These are phyloP conservation scores for Lycaena phlaeas DNA, from an alignment of 2,888 invertebrate genomes.

Conservation along the genomic window DNA sequence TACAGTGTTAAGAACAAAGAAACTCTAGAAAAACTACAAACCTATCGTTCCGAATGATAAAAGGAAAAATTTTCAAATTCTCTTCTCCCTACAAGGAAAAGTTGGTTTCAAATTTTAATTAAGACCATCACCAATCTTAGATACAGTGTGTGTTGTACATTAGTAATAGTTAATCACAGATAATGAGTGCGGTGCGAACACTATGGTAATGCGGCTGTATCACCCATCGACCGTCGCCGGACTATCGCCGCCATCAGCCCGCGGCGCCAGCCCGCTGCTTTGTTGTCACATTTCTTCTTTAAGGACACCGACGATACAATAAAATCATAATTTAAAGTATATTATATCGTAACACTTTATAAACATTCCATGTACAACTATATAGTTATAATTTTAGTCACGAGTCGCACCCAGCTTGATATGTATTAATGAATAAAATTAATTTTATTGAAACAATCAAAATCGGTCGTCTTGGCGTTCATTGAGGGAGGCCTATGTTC, in stretches of 20 bases:
- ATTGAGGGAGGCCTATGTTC: too few relatives aligned
- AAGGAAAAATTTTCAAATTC: too few relatives aligned
- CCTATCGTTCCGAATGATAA: too few relatives aligned
- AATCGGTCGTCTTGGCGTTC: too few relatives aligned
- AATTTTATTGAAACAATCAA: too few relatives aligned
- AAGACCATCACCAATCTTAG: not conserved
- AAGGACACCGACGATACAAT: constrained; percentile 11
- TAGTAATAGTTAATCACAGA: constrained; percentile 41
- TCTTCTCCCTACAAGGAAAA: not conserved
- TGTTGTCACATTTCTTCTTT: constrained; percentile 16
- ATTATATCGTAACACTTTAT: too few relatives aligned
- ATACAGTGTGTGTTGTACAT: constrained; percentile 18
- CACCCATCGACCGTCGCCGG: constrained; percentile 48
- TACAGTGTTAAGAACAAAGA: too few relatives aligned
- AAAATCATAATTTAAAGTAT: constrained; percentile 2
- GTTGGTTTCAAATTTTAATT: too few relatives aligned
- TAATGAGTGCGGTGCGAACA: constrained; percentile 41
- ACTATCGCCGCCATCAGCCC: constrained; percentile 51
- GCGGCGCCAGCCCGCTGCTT: constrained; percentile 36
- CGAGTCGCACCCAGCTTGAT: too few relatives aligned
- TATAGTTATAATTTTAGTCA: too few relatives aligned
- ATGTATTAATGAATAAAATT: too few relatives aligned
- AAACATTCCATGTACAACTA: not conserved
- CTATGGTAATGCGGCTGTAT: constrained; percentile 53
- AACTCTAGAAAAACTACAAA: too few relatives aligned